A percentile compares a stretch with the other conserved stretches of the same genome.
phyloP scores from a whole-genome alignment of 1,140 invertebrate genomes.

The Drosophila ironensis region DNA sequence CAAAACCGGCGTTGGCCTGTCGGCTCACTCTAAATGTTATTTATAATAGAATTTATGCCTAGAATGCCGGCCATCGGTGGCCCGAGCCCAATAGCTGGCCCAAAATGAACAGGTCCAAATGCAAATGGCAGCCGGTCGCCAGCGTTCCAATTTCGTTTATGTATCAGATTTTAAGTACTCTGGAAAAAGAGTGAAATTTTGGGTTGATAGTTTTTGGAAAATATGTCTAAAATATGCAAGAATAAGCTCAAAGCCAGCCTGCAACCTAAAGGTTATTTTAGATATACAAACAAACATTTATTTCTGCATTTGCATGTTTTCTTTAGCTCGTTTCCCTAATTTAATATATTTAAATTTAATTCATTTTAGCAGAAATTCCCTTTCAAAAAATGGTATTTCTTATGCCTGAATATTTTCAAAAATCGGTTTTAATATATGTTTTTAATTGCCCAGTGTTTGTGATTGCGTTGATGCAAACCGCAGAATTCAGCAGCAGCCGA shows the following conservation, averaged over 20 bases:
- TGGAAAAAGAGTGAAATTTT: not conserved
- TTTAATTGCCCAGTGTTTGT: not conserved
- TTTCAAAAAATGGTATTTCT: too few relatives aligned
- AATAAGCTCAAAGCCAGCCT: too few relatives aligned
- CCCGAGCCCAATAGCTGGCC: not conserved
- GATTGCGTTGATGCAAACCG: constrained; percentile 32
- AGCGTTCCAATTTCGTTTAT: constrained; percentile 54
- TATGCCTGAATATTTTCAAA: too few relatives aligned
- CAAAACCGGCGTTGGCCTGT: constrained; percentile 49
- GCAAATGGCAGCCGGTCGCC: constrained; percentile 71
- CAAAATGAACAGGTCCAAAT: constrained; percentile 44
- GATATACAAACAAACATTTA: too few relatives aligned
- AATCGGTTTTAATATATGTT: constrained; percentile 16
- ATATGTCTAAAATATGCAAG: not conserved
- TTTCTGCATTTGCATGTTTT: too few relatives aligned
- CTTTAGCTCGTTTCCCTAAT: too few relatives aligned
- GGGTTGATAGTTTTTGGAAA: not conserved
- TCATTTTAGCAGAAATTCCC: too few relatives aligned
- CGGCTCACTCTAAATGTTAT: constrained; percentile 64
- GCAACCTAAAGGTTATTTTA: too few relatives aligned
- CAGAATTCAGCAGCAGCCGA: constrained; percentile 70
- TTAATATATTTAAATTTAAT: too few relatives aligned
- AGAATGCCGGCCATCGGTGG: constrained; percentile 35
- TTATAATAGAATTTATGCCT: constrained; percentile 80
- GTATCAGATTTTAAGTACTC: constrained; percentile 41